phyloP scores from a whole-genome alignment of 2,113 vertebrate genomes.

The Gallinago media region DNA sequence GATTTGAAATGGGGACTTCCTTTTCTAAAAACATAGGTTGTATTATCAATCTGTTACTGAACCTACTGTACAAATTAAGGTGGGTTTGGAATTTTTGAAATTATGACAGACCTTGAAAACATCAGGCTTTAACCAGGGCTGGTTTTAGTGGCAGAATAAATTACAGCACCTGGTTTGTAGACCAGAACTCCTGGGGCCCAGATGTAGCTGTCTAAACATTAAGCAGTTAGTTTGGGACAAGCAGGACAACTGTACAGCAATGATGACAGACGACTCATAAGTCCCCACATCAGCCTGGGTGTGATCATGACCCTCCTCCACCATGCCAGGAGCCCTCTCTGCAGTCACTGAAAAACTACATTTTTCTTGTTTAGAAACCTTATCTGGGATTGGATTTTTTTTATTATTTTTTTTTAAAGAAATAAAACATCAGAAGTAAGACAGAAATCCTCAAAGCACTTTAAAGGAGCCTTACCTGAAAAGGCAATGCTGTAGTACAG shows the following conservation, averaged over 20 bases:
- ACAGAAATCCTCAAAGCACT: too few species aligned
- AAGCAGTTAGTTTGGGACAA: not conserved
- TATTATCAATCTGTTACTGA: not conserved
- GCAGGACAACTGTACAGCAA: not conserved
- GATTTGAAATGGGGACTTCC: not conserved
- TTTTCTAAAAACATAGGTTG: not conserved
- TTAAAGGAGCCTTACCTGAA: too few species aligned
- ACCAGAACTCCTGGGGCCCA: not conserved
- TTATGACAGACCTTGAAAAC: not conserved
- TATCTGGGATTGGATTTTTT: rapidly evolving
- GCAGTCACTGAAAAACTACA: not conserved
- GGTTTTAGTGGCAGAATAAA: not conserved
- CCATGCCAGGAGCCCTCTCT: not conserved
- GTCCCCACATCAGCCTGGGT: not conserved
- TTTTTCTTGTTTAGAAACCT: not conserved
- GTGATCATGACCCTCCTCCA: not conserved
- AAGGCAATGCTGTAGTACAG: too few species aligned
- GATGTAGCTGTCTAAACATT: not conserved
- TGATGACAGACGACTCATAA: not conserved
- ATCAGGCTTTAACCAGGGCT: not conserved
- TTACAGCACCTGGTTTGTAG: not conserved
- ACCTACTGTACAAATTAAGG: not conserved
- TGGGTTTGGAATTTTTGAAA: not conserved
- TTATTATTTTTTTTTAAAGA: not conserved
- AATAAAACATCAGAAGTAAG: not conserved